Conservation (phyloP, 2,888 invertebrate genomes). For the Leucoma salicis region DNA sequence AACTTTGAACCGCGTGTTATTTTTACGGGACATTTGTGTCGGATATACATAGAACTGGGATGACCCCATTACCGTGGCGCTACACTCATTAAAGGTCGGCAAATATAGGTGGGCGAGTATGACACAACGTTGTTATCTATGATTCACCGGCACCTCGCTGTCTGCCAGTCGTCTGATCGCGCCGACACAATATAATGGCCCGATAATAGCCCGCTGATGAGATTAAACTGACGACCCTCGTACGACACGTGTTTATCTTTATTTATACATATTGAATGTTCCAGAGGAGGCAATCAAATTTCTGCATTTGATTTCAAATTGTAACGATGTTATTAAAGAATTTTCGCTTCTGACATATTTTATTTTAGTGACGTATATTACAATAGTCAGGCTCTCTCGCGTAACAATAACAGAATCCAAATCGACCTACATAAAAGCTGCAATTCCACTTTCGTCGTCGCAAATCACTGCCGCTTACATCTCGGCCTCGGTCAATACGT, state of each 20-base stretch:
- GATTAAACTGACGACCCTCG: constrained; percentile 64
- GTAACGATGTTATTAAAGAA: too few species aligned
- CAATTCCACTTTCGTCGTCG: constrained; percentile 81
- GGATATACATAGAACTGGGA: constrained; percentile 45
- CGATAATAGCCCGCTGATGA: constrained; percentile 70
- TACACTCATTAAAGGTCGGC: constrained; percentile 74
- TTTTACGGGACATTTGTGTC: constrained; percentile 48
- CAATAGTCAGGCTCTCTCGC: constrained; percentile 44
- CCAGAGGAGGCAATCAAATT: constrained; percentile 18
- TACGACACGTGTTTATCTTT: constrained; percentile 42
- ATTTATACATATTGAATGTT: constrained; percentile 23
- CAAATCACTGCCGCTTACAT: constrained; percentile 76
- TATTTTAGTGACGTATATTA: constrained; percentile 38
- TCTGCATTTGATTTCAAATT: constrained; percentile 7
- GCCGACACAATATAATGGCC: constrained; percentile 64
- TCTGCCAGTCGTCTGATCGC: constrained; percentile 73
- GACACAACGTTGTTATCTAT: constrained; percentile 70
- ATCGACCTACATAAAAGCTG: constrained; percentile 79
- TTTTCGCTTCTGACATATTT: constrained; percentile 19
- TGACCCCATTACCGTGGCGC: constrained; percentile 58
- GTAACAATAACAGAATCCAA: constrained; percentile 69
- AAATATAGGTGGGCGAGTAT: constrained; percentile 72
- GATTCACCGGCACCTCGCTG: constrained; percentile 78
- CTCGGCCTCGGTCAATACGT: constrained; percentile 80
- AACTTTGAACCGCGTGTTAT: constrained; percentile 40